Evolutionary conservation across 1,140 invertebrate species (phyloP).

Genomic region (Caenorhabditis latens): DNA sequence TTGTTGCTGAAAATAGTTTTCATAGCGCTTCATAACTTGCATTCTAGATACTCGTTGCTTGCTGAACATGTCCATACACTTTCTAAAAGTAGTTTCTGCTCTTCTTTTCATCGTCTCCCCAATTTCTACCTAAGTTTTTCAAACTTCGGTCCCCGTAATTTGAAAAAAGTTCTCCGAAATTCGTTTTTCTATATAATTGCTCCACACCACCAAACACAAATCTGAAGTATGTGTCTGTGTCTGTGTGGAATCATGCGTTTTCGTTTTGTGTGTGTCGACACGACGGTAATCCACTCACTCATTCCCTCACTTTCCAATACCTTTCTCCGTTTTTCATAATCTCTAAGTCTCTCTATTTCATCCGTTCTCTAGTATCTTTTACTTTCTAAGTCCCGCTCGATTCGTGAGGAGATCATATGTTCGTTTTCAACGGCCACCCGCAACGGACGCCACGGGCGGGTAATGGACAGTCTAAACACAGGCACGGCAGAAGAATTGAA

Average conservation of each 20-base stretch:
- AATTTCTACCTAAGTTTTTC: background rate
- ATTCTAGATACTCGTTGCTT: too few relatives aligned
- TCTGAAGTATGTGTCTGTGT: conserved; percentile 43
- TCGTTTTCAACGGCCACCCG: background rate
- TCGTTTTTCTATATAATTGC: conserved; percentile 16
- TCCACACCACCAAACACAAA: conserved; percentile 46
- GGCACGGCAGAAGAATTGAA: background rate
- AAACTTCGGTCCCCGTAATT: conserved; percentile 11
- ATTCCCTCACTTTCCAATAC: too few relatives aligned
- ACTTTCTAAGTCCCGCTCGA: background rate
- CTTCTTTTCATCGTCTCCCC: too few relatives aligned
- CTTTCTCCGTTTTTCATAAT: background rate
- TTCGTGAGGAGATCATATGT: conserved; percentile 47
- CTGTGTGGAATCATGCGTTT: conserved; percentile 48
- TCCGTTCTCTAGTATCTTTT: background rate
- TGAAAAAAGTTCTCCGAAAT: background rate
- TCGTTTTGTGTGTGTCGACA: conserved; percentile 21
- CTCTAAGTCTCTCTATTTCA: background rate
- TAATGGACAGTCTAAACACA: conserved; percentile 52
- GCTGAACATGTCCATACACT: too few relatives aligned
- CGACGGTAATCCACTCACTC: conserved; percentile 47
- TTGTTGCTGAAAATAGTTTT: too few relatives aligned
- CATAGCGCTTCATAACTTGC: too few relatives aligned
- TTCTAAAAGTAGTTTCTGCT: too few relatives aligned
- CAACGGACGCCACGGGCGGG: background rate